These are phyloP conservation scores for Discoglossus pictus DNA, from an alignment of 2,797 vertebrate genomes.

Conservation along the genomic window DNA sequence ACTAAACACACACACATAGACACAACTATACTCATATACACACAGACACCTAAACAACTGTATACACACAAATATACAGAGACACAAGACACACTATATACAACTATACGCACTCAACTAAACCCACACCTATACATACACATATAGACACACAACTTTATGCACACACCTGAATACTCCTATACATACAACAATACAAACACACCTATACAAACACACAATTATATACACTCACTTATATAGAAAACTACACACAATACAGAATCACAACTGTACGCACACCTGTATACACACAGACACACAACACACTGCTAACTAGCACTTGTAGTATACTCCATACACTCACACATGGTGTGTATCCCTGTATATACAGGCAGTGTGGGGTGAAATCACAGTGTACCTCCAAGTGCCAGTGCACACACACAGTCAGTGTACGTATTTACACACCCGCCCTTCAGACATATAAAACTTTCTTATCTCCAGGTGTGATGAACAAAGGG, in stretches of 20 bases:
- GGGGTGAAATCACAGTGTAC: too few species aligned
- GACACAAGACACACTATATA: too few species aligned
- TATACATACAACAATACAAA: neutral
- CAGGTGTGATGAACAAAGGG: slow-evolving; percentile 39
- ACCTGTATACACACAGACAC: too few species aligned
- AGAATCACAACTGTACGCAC: too few species aligned
- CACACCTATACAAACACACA: neutral
- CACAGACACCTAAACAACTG: too few species aligned
- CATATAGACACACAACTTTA: neutral
- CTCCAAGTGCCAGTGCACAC: neutral
- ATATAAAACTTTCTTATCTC: slow-evolving; percentile 45
- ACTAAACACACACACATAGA: neutral
- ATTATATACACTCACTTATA: too few species aligned
- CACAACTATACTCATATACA: too few species aligned
- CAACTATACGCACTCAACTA: neutral
- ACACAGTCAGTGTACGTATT: neutral
- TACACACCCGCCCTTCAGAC: slow-evolving; percentile 31
- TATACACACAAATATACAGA: neutral
- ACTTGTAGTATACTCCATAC: too few species aligned
- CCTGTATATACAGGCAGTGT: slow-evolving; percentile 15
- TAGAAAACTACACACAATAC: too few species aligned
- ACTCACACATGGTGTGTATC: slow-evolving; percentile 8
- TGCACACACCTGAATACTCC: neutral
- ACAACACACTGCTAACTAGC: too few species aligned
- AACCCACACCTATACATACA: neutral